Evolutionary conservation across 1,140 invertebrate genomes (phyloP).

Genomic region (Dendroctonus ponderosae): DNA sequence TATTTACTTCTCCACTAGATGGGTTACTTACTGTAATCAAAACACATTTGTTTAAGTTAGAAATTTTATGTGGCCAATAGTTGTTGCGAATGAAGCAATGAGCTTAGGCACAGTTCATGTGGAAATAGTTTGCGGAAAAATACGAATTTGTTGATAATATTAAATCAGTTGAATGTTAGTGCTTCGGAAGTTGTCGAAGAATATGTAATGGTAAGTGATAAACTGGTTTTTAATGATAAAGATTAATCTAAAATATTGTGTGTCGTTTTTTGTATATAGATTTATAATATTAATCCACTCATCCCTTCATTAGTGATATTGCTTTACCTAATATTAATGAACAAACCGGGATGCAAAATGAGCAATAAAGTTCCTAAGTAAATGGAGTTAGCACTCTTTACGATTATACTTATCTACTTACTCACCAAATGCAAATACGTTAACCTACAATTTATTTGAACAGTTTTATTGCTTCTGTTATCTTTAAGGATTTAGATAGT

Average conservation of each 20-base stretch:
- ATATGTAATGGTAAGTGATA: too few relatives aligned
- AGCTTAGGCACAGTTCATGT: constrained; percentile 3
- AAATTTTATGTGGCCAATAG: constrained; percentile 7
- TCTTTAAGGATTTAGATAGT: constrained; percentile 2
- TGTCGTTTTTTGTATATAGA: too few relatives aligned
- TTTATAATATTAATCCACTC: too few relatives aligned
- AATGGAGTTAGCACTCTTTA: background rate
- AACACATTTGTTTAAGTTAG: constrained; percentile 14
- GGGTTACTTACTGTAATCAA: background rate
- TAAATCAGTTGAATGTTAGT: too few relatives aligned
- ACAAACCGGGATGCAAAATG: too few relatives aligned
- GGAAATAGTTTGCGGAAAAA: background rate
- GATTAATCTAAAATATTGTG: too few relatives aligned
- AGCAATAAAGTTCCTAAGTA: too few relatives aligned
- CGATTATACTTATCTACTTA: constrained; percentile 6
- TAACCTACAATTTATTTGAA: background rate
- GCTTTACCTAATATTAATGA: too few relatives aligned
- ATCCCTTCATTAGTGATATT: too few relatives aligned
- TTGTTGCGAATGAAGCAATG: constrained; percentile 9
- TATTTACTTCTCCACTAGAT: constrained; percentile 10
- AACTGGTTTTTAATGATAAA: too few relatives aligned
- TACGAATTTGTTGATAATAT: background rate
- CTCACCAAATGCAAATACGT: constrained; percentile 2
- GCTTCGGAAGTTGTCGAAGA: too few relatives aligned
- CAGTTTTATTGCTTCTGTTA: constrained; percentile 6